Evolutionary conservation across 2,888 invertebrate genomes (phyloP), one percentile per base, ranked within the genome.

Genomic region (Laspeyria flexula): DNA sequence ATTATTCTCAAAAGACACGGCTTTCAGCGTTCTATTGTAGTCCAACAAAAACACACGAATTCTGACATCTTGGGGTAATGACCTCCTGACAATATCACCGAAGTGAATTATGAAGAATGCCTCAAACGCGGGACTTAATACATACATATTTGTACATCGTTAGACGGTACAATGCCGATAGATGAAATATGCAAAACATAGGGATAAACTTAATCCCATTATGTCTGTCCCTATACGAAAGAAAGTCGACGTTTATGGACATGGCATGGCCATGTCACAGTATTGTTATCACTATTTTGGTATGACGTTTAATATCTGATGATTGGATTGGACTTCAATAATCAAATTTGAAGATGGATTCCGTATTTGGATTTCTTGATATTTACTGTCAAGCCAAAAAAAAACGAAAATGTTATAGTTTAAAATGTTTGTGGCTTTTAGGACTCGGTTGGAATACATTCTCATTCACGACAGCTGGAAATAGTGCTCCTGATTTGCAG

Each of bases 131-230:
- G 73, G 64, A 75, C 74, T 60, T 81, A 79, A 80, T 83, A 84
- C 83, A 76, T 68, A 71, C 71, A 75, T 88, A 86, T 90, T 89
- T 90, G 86, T 84, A 83, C 73, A 81, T 88, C 83, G 81, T 90
- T 90, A 88, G 81, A 55, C 71, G 51, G 62, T 74, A 77, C 86
- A 88, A 88, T 83, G 71, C 77, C 73, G 73, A 85, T 84, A 83
- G 81, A 88, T 90, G 71, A 85, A 89, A 88, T 90, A 91, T 91
- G 86, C 86, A 90, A 86, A 88, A 74, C 60, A 47, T 60, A 55
- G 69, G 60, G 69, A 55, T 61, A 47, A 60, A 61, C 60, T 54
- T 76, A 75, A 81, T 76, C 77, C 74, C 72, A 78, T 81, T 77
- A 79, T 56, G 61, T 58, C 48, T 44, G 55, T 55, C 61, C 70